Base-by-base conservation (phyloP, 1,140 invertebrate genomes). In the Calycopis cecrops region DNA sequence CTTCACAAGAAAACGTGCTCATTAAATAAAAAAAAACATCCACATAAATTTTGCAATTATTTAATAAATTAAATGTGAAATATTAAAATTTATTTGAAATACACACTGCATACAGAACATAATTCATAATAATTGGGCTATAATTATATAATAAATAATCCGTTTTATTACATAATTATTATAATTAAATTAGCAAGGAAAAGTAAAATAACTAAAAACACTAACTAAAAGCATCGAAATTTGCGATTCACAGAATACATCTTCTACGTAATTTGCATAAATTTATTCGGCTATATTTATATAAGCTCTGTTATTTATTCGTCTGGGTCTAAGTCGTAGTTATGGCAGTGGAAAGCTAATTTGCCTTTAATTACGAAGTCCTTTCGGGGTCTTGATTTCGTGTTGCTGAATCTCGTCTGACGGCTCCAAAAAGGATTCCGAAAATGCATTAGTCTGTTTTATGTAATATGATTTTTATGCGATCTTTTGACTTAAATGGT, bases 311-410 rank as follows among this genome's bases (percentile, higher is more conserved):
- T 53, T 42, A 42, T 38, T 53, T 42, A 50, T 50, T 50, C 48
- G 18, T 14, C 37, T 53, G 12, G 12, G 16, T 7, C n/a, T 14
- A 12, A 49, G 51, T n/a, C 28, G 28, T 42, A 40, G 51, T 53
- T 44, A 28, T 12, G 37, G n/a, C 9, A 50, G 33, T 34, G 48
- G 28, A 44, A 53, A 42, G 18, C 38, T 53, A 53, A 53, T 53
- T 53, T 40, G 33, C 18, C 16, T 40, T 53, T 35, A 53, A 53
- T 53, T 53, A 53, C 35, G 16, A 50, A 53, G 38, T 44, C 52
- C 52, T 42, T 53, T 53, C 21, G 18, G 28, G 34, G 8, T 17
- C 47, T 48, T 14, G 49, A 51, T 51, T 53, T 40, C 7, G 38
- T 53, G 38, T 33, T 40, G 21, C 21, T 28, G 6, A 28, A 28